Base-by-base conservation (phyloP, 2,113 vertebrate species). In the Oncorhynchus mykiss region DNA sequence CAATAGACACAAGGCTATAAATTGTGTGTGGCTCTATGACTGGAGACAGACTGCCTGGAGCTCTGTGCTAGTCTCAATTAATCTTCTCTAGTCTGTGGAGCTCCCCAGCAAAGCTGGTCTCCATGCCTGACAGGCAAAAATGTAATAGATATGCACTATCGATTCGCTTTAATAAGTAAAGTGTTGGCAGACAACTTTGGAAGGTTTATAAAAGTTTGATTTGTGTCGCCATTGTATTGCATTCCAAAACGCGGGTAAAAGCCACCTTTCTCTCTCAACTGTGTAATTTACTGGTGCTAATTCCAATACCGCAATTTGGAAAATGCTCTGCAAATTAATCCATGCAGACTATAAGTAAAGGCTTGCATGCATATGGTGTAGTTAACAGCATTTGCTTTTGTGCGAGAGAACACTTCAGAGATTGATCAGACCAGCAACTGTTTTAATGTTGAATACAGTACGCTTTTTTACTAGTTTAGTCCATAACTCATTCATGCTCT, bases 21-120 rank as follows among this genome's bases (percentile, higher is more conserved):
- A 93, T 94, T 92, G 91, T 92, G 85, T 85, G 89, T 45, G 39
- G 78, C 81, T 70, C 87, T 91, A 89, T 91, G 84, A 92, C 86
- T 82, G 89, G 93, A 95, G 92, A 93, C 93, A 94, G 93, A 90
- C 93, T 92, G 93, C 88, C 91, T 90, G 91, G 93, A 93, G 92
- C 92, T 93, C 83, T 86, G 86, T 83, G 92, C 90, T 91, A 92
- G 88, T 85, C 86, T 88, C 91, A 91, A 93, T 93, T 92, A 91
- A 92, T 91, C 79, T 79, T 86, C 73, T 77, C 78, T 5, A 12
- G 69, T 59, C 72, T 48, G 16, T 49, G 72, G 64, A 7, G 13
- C 54, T 25, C 34, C n/a, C n/a, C 66, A 72, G 71, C 74, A 57
- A 34, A 57, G 67, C 48, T 45, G 39, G 39, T 62, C 70, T 11